These are phyloP conservation scores for Geococcyx californianus DNA, from an alignment of 2,113 vertebrate species.

Conservation along the genomic window DNA sequence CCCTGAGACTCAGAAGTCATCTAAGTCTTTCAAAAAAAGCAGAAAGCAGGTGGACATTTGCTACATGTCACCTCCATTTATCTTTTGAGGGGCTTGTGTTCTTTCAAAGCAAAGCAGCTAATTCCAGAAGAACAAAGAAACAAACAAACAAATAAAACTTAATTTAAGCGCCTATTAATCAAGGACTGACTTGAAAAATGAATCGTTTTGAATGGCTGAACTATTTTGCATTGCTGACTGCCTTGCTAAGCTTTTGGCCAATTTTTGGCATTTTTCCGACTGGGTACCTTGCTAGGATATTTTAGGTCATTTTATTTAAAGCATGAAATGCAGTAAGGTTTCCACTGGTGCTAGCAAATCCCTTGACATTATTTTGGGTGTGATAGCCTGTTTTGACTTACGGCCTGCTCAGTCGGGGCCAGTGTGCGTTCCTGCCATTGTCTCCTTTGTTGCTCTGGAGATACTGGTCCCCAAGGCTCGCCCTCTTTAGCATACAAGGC, in stretches of 20 bases:
- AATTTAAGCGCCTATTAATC: constrained; percentile 1
- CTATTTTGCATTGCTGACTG: not conserved
- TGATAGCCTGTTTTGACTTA: constrained; percentile 26
- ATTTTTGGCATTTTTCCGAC: not conserved
- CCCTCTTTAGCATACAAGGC: not conserved
- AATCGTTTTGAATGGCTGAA: not conserved
- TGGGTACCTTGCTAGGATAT: not conserved
- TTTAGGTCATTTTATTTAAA: constrained; percentile 30
- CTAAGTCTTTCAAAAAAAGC: not conserved
- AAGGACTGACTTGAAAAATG: not conserved
- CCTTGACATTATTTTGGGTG: not conserved
- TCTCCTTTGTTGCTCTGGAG: constrained; percentile 6
- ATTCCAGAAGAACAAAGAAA: constrained; percentile 15
- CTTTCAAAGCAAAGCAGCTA: not conserved
- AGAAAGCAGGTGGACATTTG: not conserved
- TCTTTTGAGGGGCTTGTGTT: not conserved
- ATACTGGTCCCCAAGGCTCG: not conserved
- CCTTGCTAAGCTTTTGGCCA: not conserved
- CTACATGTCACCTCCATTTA: not conserved
- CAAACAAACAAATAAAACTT: constrained; percentile 3
- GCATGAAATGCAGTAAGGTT: not conserved
- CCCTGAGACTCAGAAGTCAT: not conserved
- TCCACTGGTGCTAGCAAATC: not conserved
- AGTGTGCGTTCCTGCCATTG: not conserved
- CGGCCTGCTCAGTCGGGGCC: not conserved